Percentiles rank a stretch among this genome's conserved stretches.
These are phyloP conservation scores for Drosophila barbarae DNA, from an alignment of 2,888 invertebrate genomes.

Conservation along the genomic window DNA sequence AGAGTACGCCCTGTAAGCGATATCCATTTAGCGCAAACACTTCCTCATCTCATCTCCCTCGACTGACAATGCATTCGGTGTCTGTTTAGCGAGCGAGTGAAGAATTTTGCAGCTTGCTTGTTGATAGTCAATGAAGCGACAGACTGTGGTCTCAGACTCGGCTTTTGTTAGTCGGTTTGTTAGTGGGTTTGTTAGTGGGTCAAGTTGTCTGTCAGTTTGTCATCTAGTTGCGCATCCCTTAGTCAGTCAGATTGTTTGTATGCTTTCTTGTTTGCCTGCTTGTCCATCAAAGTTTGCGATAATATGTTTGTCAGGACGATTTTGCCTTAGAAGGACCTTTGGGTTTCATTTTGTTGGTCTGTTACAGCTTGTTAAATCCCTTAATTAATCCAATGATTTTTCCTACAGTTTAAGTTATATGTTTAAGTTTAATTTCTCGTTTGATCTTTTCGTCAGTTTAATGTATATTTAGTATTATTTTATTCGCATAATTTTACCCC, in stretches of 20 bases:
- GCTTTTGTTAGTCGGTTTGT: constrained; percentile 2
- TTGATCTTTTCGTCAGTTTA: background rate
- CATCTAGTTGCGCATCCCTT: background rate
- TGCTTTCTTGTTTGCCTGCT: background rate
- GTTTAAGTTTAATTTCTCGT: background rate
- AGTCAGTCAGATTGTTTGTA: constrained; percentile 3
- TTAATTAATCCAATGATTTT: background rate
- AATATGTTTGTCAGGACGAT: too few relatives aligned
- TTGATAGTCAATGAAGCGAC: constrained; percentile 35
- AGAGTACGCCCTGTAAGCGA: constrained; percentile 54
- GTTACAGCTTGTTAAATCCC: background rate
- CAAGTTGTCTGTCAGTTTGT: background rate
- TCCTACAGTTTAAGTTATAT: background rate
- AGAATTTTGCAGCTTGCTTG: constrained; percentile 37
- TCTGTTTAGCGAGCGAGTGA: constrained; percentile 39
- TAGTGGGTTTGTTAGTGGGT: constrained; percentile 5
- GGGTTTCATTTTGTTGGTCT: too few relatives aligned
- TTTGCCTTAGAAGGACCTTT: too few relatives aligned
- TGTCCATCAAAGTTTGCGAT: too few relatives aligned
- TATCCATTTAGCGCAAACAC: constrained; percentile 45
- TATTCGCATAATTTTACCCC: background rate
- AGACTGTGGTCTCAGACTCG: constrained; percentile 7
- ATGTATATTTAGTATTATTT: background rate
- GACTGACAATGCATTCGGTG: constrained; percentile 27
- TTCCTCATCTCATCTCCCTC: constrained; percentile 27